These are phyloP conservation scores for Periparus ater DNA, from an alignment of 2,797 vertebrate genomes.

Conservation along the genomic window DNA sequence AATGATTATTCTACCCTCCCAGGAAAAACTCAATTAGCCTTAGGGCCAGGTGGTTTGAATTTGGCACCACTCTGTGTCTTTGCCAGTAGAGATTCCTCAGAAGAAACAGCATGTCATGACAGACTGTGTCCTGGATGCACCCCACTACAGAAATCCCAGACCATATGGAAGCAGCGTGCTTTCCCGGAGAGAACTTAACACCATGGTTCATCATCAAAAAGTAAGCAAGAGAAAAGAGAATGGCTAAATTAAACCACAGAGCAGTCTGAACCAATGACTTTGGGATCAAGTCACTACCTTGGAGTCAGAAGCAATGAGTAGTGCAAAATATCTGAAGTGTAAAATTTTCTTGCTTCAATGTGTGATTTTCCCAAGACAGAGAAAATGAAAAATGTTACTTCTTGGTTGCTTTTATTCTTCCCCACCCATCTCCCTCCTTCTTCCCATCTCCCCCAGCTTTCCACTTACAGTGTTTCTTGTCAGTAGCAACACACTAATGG, in stretches of 20 bases:
- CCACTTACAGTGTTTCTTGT: background rate
- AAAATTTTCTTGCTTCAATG: slow-evolving; percentile 4
- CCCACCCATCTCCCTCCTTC: too few relatives aligned
- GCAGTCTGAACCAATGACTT: background rate
- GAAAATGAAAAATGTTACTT: background rate
- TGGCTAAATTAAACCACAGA: slow-evolving; percentile 45
- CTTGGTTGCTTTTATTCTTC: background rate
- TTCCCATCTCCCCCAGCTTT: background rate
- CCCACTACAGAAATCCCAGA: slow-evolving; percentile 45
- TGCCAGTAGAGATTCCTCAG: background rate
- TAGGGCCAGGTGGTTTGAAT: slow-evolving; percentile 50
- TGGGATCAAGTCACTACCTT: background rate
- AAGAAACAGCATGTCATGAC: slow-evolving; percentile 46
- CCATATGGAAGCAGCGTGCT: slow-evolving; percentile 56
- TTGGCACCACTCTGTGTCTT: slow-evolving; percentile 29
- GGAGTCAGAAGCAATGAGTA: slow-evolving; percentile 8
- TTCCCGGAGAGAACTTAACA: slow-evolving; percentile 47
- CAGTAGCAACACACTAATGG: background rate
- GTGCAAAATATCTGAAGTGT: background rate
- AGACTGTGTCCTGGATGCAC: slow-evolving; percentile 57
- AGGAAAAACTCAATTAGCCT: slow-evolving; percentile 54
- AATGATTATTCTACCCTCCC: slow-evolving; percentile 37
- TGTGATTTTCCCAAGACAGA: slow-evolving; percentile 5
- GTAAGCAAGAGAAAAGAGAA: slow-evolving; percentile 19
- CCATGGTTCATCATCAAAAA: slow-evolving; percentile 21